A percentile compares a stretch with the other conserved stretches of the same genome.
phyloP scores from a whole-genome alignment of 2,113 vertebrate genomes.

The Chloebia gouldiae region DNA sequence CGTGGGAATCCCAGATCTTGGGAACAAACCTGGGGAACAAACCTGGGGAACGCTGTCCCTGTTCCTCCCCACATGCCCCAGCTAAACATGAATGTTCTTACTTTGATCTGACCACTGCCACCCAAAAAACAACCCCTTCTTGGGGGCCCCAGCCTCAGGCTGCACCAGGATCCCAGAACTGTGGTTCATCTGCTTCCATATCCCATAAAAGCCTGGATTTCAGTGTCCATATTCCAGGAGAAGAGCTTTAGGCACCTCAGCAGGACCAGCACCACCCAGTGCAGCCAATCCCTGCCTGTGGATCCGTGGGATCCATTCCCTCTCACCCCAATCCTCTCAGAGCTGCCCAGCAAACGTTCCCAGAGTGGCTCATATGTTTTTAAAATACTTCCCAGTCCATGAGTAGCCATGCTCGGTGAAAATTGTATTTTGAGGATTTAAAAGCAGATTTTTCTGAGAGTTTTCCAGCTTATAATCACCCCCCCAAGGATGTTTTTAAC shows the following conservation, averaged over 20 bases:
- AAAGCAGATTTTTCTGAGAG: not conserved
- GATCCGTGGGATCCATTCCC: not conserved
- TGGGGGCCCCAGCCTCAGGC: not conserved
- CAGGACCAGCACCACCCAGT: not conserved
- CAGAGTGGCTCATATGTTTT: not conserved
- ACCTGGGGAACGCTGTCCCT: not conserved
- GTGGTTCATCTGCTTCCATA: not conserved
- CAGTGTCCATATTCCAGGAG: not conserved
- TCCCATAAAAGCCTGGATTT: not conserved
- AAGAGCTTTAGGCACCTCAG: not conserved
- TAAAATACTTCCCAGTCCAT: not conserved
- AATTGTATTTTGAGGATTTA: not conserved
- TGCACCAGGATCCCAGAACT: not conserved
- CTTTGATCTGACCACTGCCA: not conserved
- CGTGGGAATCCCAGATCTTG: not conserved
- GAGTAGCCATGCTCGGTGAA: fast-evolving
- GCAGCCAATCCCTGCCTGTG: not conserved
- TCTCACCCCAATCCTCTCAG: not conserved
- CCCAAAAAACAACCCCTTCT: not conserved
- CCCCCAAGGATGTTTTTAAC: not conserved
- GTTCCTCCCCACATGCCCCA: not conserved
- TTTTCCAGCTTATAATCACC: not conserved
- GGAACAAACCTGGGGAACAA: not conserved
- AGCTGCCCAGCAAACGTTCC: not conserved
- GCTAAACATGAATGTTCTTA: not conserved